These are phyloP conservation scores for Cyphomyrus plagiostoma DNA, from an alignment of 2,113 vertebrate species.

Conservation along the genomic window DNA sequence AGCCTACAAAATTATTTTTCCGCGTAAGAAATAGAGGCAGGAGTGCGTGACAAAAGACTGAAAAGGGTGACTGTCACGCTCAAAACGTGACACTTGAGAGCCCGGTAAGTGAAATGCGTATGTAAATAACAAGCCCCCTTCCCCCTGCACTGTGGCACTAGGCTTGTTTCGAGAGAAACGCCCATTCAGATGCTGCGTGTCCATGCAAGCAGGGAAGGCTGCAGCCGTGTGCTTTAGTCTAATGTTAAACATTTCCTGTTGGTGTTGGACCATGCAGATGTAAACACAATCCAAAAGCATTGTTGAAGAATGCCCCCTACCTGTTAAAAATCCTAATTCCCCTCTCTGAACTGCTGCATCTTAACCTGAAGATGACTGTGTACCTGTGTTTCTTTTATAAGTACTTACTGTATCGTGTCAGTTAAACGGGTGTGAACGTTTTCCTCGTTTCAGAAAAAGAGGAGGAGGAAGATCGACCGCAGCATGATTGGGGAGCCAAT, in stretches of 20 bases:
- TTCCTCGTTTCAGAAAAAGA: constrained; percentile 61
- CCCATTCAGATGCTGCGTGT: background rate
- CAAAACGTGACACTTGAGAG: too few relatives aligned
- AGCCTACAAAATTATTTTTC: too few relatives aligned
- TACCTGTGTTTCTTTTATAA: background rate
- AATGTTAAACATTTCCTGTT: background rate
- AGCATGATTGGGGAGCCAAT: constrained; percentile 89
- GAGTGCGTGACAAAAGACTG: too few relatives aligned
- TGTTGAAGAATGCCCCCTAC: background rate
- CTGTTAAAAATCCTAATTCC: background rate
- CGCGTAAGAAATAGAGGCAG: too few relatives aligned
- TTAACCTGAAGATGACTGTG: background rate
- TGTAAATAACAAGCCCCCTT: background rate
- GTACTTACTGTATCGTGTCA: background rate
- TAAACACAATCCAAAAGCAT: background rate
- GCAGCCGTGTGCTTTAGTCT: background rate
- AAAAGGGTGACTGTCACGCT: too few relatives aligned
- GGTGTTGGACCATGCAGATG: background rate
- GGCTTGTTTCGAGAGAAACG: background rate
- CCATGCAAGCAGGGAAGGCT: background rate
- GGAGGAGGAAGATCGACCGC: constrained; percentile 76
- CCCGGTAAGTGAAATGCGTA: background rate
- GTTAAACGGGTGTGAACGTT: background rate
- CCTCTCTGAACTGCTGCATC: background rate
- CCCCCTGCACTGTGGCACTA: background rate